Percentiles rank a stretch among this genome's conserved stretches.
phyloP scores from a whole-genome alignment of 2,888 invertebrate species.

The Machimus rusticus region DNA sequence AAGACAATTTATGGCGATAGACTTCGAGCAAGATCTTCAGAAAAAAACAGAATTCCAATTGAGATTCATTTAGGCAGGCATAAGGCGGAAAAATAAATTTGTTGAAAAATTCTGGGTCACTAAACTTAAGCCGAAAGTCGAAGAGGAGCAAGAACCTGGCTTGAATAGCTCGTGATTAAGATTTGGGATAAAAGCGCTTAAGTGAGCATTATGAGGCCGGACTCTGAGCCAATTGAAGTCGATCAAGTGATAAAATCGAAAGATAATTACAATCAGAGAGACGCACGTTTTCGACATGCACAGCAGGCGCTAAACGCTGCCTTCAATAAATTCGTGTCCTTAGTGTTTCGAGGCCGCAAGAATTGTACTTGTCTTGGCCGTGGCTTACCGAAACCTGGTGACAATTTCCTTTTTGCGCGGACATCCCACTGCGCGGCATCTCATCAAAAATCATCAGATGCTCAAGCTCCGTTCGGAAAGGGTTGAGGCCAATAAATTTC shows the following conservation, averaged over 20 bases:
- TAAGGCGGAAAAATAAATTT: neutral
- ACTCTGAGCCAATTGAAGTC: neutral
- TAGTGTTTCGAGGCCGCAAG: neutral
- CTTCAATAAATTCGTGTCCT: conserved; percentile 2
- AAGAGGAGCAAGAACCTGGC: neutral
- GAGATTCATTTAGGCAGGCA: neutral
- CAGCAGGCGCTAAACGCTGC: neutral
- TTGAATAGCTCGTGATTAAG: neutral
- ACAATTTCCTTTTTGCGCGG: conserved; percentile 22
- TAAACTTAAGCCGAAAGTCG: neutral
- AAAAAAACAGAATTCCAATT: neutral
- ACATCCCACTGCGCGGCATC: conserved; percentile 18
- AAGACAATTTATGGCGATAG: neutral
- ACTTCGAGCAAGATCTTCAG: neutral
- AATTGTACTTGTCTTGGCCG: neutral
- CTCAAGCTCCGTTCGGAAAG: neutral
- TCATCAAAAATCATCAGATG: conserved; percentile 16
- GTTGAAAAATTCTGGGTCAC: neutral
- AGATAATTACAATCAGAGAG: neutral
- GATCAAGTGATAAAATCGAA: neutral
- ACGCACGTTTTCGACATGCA: neutral
- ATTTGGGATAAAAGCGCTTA: neutral
- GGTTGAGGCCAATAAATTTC: conserved; percentile 18
- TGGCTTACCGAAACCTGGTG: neutral
- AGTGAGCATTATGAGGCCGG: neutral